phyloP scores from a whole-genome alignment of 2,113 vertebrate species.

The Clarias gariepinus region DNA sequence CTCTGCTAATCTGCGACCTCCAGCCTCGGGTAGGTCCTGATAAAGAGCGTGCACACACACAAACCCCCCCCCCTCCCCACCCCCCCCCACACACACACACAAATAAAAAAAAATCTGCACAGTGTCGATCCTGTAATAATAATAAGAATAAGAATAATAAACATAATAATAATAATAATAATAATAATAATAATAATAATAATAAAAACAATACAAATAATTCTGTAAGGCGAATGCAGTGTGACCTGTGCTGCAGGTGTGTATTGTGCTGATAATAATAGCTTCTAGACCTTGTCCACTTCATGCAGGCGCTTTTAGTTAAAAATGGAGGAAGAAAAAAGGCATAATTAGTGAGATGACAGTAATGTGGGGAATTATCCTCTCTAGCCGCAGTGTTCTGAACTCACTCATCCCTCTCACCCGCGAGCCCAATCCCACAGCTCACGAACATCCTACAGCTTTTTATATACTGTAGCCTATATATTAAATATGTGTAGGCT shows the following conservation, averaged over 20 bases:
- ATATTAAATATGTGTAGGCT: too few species aligned
- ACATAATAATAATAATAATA: constrained; percentile 18
- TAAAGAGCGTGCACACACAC: background rate
- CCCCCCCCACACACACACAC: constrained; percentile 15
- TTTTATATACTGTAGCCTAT: background rate
- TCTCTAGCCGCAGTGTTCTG: background rate
- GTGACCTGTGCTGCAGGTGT: background rate
- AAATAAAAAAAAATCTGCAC: background rate
- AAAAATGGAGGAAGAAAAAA: background rate
- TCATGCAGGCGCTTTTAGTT: background rate
- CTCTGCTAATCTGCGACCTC: constrained; percentile 87
- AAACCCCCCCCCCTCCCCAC: too few species aligned
- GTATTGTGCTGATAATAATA: background rate
- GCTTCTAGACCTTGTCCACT: background rate
- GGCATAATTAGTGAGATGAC: background rate
- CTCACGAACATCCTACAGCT: background rate
- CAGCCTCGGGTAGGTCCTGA: constrained; percentile 86
- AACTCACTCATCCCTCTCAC: background rate
- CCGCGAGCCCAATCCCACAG: background rate
- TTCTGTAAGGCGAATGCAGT: background rate
- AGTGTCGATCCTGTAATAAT: constrained; percentile 30
- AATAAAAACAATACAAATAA: constrained; percentile 5
- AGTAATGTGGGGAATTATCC: background rate
- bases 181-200: constrained; percentile 20
- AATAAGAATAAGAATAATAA: constrained; percentile 6